Evolutionary conservation across 1,140 invertebrate genomes (phyloP).

Genomic region (Lucilia sericata): DNA sequence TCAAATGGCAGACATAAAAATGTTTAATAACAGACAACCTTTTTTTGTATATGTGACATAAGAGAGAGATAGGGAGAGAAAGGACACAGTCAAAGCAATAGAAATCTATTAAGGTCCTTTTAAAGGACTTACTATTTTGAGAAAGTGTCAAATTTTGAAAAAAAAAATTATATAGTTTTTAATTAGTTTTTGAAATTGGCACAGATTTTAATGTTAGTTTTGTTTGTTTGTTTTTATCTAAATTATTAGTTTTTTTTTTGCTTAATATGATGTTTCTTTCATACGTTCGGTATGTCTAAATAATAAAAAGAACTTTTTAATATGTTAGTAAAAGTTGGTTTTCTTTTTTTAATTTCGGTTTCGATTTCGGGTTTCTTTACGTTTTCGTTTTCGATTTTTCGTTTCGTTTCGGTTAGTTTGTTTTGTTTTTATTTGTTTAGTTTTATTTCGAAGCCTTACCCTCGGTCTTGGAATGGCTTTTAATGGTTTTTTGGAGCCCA

Average conservation of each 20-base stretch:
- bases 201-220: slow-evolving; percentile 56
- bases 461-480: slow-evolving; percentile 97
- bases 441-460: slow-evolving; percentile 72
- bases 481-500: slow-evolving; percentile 97
- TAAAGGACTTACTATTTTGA: background rate
- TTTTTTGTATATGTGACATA: slow-evolving; percentile 55
- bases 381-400: slow-evolving; percentile 9
- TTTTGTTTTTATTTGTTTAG: slow-evolving; percentile 52
- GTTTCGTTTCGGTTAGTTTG: slow-evolving; percentile 42
- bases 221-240: slow-evolving; percentile 14
- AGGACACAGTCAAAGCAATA: no score
- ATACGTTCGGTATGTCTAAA: background rate
- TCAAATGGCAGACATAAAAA: slow-evolving; percentile 67
- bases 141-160: background rate
- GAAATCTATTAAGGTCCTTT: no score
- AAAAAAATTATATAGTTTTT: background rate
- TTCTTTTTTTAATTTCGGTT: slow-evolving; percentile 37
- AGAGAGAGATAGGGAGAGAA: slow-evolving; percentile 1
- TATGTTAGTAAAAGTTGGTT: no score
- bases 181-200: slow-evolving; percentile 60
- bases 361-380: slow-evolving; percentile 9
- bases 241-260: background rate
- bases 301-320: no score
- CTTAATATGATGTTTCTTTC: background rate
- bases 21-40: slow-evolving; percentile 68